Conservation (phyloP, 1,140 invertebrate species). For the Sweltsa coloradensis region DNA sequence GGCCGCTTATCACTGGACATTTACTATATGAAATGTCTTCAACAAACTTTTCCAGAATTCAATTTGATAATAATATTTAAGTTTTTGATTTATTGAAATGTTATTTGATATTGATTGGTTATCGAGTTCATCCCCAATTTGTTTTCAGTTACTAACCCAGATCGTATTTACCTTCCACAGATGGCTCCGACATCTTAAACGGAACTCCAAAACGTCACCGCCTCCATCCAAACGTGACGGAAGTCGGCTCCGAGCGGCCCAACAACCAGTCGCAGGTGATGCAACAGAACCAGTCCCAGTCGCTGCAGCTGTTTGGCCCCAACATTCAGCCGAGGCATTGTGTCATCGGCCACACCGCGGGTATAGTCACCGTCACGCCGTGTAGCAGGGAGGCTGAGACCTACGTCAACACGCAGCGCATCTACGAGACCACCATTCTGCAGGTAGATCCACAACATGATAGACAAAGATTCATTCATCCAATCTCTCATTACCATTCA, state of each 20-base stretch:
- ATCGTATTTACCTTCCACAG: too few relatives aligned
- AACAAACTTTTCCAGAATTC: too few relatives aligned
- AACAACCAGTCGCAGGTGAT: constrained; percentile 30
- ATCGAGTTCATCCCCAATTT: too few relatives aligned
- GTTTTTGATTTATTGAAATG: too few relatives aligned
- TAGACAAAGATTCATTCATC: too few relatives aligned
- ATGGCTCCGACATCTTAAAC: constrained; percentile 47
- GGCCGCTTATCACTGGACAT: too few relatives aligned
- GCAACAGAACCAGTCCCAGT: constrained; percentile 23
- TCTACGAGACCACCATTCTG: constrained; percentile 84
- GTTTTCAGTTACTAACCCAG: too few relatives aligned
- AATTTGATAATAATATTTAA: too few relatives aligned
- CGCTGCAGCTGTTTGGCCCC: constrained; percentile 45
- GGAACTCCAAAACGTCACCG: constrained; percentile 40
- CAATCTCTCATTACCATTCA: too few relatives aligned
- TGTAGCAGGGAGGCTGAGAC: constrained; percentile 84
- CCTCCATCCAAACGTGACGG: constrained; percentile 55
- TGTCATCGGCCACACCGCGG: constrained; percentile 81
- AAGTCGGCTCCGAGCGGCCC: constrained; percentile 52
- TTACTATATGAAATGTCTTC: too few relatives aligned
- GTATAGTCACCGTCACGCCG: constrained; percentile 87
- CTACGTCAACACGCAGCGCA: constrained; percentile 84
- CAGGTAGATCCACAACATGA: constrained; percentile 59
- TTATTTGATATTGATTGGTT: too few relatives aligned
- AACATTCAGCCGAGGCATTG: constrained; percentile 87